Evolutionary conservation across 2,888 invertebrate species (phyloP), one percentile per base, ranked within the genome.

Genomic region (Arctia plantaginis): DNA sequence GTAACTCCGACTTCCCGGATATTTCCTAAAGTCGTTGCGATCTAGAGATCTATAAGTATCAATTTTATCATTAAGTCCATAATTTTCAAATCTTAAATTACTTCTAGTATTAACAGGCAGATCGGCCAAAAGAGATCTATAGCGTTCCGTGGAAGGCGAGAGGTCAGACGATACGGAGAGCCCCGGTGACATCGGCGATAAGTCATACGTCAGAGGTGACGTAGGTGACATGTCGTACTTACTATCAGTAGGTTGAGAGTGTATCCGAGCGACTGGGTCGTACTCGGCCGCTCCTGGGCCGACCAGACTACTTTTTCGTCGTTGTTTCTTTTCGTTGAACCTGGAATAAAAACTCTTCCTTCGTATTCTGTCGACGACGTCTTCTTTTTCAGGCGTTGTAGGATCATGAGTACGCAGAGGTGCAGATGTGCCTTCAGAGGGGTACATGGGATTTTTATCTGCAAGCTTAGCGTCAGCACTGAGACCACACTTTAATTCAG

Each of bases 331-430:
- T 88, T 98, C 98, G 90, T 99, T 98, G 90, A 99, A 99, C 82
- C 98, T 96, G 23, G 98, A 97, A 89, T 98, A 99, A 93, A 98
- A 99, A 90, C 98, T 98, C 90, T 98, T 98, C 51, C 99, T 96
- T 83, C 98, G 96, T 86, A 99, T 99, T 86, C 99, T 96, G 88
- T 99, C 99, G 71, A 97, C 97, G 65, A 99, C 97, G 76, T 98
- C 98, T 88, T 98, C 98, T 79, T 93, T 93, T 78, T 97, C 96
- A 20, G 96, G 95, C 20, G 94, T 92, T 47, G 91, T 91, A 39
- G 94, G 89, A 88, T 93, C 96, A 88, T 80, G 96, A 90, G 86
- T 96, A 86, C 91, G 95, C 80, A 85, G 92, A 85, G 87, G 94
- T 83, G 85, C 93, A 87, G 82, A 93, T 87, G 85, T 82, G 80